Conservation (phyloP, 2,888 invertebrate species). For the Dolichomitus sp. region DNA sequence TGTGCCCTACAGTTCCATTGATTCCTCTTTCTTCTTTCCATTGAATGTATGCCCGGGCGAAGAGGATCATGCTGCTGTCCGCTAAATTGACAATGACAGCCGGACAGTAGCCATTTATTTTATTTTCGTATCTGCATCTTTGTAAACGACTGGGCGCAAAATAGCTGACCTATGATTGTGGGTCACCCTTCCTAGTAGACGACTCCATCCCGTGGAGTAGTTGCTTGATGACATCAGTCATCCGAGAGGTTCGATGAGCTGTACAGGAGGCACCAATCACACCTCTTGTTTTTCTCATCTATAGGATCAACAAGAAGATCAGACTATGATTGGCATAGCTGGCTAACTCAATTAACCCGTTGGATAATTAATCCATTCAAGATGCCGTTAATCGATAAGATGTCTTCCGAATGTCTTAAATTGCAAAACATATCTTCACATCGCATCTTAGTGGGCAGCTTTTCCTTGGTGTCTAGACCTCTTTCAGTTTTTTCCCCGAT, state of each 20-base stretch:
- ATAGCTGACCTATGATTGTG: slow-evolving; percentile 33
- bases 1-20: slow-evolving; percentile 75
- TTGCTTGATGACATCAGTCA: slow-evolving; percentile 18
- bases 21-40: slow-evolving; percentile 51
- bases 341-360: slow-evolving; percentile 78
- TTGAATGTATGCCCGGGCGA: slow-evolving; percentile 42
- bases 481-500: slow-evolving; percentile 43
- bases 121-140: slow-evolving; percentile 47
- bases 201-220: slow-evolving; percentile 16
- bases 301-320: slow-evolving; percentile 67
- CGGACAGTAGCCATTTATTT: slow-evolving; percentile 37
- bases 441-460: slow-evolving; percentile 20
- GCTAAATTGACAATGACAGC: slow-evolving; percentile 54
- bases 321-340: slow-evolving; percentile 73
- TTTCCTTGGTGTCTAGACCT: slow-evolving; percentile 27
- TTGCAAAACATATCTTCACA: slow-evolving; percentile 37
- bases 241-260: background rate
- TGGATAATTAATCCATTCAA: slow-evolving; percentile 79
- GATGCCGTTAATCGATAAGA: slow-evolving; percentile 74
- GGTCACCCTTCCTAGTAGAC: slow-evolving; percentile 4
- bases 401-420: slow-evolving; percentile 35
- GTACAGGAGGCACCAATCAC: background rate
- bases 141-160: slow-evolving; percentile 2
- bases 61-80: slow-evolving; percentile 43
- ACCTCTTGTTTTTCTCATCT: background rate